Evolutionary conservation across 2,888 invertebrate genomes (phyloP).

Genomic region (Tetragonula carbonaria): DNA sequence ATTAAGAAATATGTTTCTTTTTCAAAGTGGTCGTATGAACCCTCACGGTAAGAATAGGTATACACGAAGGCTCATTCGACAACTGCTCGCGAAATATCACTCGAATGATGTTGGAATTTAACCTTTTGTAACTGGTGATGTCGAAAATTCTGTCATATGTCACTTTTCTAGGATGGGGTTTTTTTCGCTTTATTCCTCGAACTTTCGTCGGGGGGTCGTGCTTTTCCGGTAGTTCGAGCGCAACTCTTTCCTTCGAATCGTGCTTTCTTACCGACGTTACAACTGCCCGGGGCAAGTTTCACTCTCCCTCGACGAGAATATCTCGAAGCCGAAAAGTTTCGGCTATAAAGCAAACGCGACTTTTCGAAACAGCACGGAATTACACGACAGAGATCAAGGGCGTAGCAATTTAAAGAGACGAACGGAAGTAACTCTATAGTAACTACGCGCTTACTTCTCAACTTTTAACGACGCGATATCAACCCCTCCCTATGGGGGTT

Average conservation of each 20-base stretch:
- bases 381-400: conserved; percentile 32
- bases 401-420: not conserved
- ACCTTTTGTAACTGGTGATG: too few relatives aligned
- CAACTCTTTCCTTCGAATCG: conserved; percentile 42
- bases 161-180: not conserved
- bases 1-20: too few relatives aligned
- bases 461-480: conserved; percentile 7
- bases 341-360: conserved; percentile 40
- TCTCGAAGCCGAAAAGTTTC: conserved; percentile 29
- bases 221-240: conserved; percentile 27
- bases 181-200: conserved; percentile 3
- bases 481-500: not conserved
- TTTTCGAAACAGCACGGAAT: conserved; percentile 30
- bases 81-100: too few relatives aligned
- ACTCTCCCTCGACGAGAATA: not conserved
- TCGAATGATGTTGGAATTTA: too few relatives aligned
- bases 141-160: too few relatives aligned
- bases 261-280: conserved; percentile 53
- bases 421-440: not conserved
- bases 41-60: too few relatives aligned
- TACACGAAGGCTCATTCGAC: too few relatives aligned
- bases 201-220: conserved; percentile 24
- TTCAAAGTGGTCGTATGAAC: too few relatives aligned
- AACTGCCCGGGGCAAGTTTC: conserved; percentile 51
- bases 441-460: not conserved